phyloP scores from a whole-genome alignment of 2,888 invertebrate genomes.

The Parnassius glacialis region DNA sequence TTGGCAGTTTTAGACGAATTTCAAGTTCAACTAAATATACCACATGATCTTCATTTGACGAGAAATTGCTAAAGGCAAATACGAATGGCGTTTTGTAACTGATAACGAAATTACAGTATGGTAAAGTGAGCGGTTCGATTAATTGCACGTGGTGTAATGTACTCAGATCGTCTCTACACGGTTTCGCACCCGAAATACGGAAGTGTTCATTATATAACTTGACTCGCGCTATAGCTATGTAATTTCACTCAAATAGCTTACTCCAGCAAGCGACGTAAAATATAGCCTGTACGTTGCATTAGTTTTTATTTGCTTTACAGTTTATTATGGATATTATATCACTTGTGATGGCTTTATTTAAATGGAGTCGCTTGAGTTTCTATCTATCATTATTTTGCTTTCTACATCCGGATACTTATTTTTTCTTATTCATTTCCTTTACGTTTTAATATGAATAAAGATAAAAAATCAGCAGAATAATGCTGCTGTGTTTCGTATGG shows the following conservation, averaged over 20 bases:
- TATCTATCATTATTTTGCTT: background rate
- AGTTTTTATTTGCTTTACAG: background rate
- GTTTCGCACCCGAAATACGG: conserved; percentile 13
- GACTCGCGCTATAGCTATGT: conserved; percentile 2
- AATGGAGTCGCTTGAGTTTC: background rate
- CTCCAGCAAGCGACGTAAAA: conserved; percentile 4
- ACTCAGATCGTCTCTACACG: conserved; percentile 9
- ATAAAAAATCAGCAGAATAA: too few species aligned
- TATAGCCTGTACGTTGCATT: background rate
- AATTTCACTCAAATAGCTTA: conserved; percentile 21
- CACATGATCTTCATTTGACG: background rate
- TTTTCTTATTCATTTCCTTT: too few species aligned
- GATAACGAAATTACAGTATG: too few species aligned
- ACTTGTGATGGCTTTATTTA: background rate
- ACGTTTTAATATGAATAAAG: too few species aligned
- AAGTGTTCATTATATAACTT: conserved; percentile 15
- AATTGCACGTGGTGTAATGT: background rate
- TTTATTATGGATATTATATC: conserved; percentile 3
- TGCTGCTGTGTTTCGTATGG: too few species aligned
- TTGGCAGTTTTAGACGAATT: background rate
- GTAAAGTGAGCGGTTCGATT: too few species aligned
- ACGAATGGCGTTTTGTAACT: too few species aligned
- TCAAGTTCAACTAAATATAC: background rate
- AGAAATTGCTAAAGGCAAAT: too few species aligned
- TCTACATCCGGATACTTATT: background rate